Evolutionary conservation across 2,113 vertebrate species (phyloP).

Genomic region (Phaetusa simplex): DNA sequence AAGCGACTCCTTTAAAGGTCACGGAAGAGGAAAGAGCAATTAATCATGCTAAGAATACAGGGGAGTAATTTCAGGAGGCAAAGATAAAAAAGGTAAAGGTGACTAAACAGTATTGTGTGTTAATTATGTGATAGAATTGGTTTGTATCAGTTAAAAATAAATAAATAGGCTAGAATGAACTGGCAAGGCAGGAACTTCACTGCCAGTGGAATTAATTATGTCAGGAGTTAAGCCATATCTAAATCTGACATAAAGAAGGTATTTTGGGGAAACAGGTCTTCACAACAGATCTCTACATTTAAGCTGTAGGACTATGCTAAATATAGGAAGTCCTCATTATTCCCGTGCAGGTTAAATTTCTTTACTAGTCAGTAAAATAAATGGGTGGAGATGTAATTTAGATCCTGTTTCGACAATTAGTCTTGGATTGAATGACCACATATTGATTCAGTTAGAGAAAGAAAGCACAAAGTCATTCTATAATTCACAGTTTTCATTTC

Average conservation of each 20-base stretch:
- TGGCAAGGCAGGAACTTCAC: not conserved
- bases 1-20: not conserved
- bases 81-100: slow-evolving; percentile 32
- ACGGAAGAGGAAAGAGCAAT: not conserved
- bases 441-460: not conserved
- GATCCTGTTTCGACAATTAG: not conserved
- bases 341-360: not conserved
- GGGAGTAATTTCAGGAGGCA: not conserved
- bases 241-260: not conserved
- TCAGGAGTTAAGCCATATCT: not conserved
- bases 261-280: not conserved
- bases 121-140: slow-evolving; percentile 30
- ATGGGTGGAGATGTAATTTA: not conserved
- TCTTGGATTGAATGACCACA: not conserved
- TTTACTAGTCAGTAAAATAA: not conserved
- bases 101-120: not conserved
- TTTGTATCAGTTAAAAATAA: slow-evolving; percentile 2
- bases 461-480: not conserved
- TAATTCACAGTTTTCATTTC: not conserved
- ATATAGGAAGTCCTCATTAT: not conserved
- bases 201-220: not conserved
- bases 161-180: not conserved
- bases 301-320: not conserved
- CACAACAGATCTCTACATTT: not conserved
- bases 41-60: not conserved